Base-by-base conservation (phyloP, 2,888 invertebrate species). In the Hemaris fuciformis region DNA sequence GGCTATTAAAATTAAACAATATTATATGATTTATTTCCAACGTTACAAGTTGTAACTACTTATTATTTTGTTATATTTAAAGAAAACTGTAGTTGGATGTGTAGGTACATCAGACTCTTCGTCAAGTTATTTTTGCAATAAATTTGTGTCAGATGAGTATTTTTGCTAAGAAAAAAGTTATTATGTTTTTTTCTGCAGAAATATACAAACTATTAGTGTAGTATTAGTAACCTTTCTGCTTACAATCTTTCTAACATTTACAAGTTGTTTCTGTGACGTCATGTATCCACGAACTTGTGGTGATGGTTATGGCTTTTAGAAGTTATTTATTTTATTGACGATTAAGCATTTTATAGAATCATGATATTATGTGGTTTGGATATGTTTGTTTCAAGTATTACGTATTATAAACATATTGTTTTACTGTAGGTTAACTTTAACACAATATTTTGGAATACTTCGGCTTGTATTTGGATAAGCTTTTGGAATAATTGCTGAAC, bases 291-390 rank as follows among this genome's bases (percentile, higher is more conserved):
- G n/a, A 15, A 57, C 8, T 31, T 23, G 41, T 23, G 15, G 43
- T 8, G 18, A 53, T 2, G 27, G 27, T 25, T 48, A 38, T 27
- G 27, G 31, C 15, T 27, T 53, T 53, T 53, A 53, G 53, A 53
- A 18, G 53, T 31, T 31, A 31, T 53, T 53, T 53, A 31, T 53
- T 31, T 48, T 31, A 53, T 53, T 53, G 31, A 53, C 53, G 27
- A 18, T 27, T 53, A 31, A 53, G 31, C 31, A 27, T 53, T 48
- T 53, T 53, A 20, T 31, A 53, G 18, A 53, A 31, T 53, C 31
- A 31, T 27, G 53, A 10, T 53, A 8, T 31, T 18, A 31, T 53
- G 31, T 53, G 18, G 53, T 53, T 53, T 31, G 15, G 27, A 53
- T 27, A 53, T 53, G 18, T 34, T 34, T 13, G 34, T 31, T 7